Evolutionary conservation across 2,113 vertebrate genomes (phyloP), one percentile per base, ranked within the genome.

Genomic region (Thryonomys swinderianus): DNA sequence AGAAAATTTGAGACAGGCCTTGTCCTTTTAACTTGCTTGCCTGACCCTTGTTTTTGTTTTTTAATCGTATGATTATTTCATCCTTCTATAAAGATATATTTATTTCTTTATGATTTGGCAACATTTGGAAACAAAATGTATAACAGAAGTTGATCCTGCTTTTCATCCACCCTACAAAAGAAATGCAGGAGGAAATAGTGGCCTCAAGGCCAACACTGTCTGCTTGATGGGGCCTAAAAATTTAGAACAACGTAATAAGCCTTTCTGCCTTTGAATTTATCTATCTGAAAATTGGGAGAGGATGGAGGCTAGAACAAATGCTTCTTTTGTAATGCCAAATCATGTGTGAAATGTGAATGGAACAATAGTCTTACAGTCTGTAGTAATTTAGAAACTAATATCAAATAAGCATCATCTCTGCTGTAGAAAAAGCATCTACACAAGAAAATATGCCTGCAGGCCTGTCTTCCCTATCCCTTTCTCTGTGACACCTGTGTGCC

Each of bases 81-180:
- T 92, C 53, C 82, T 95, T 89, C 73, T 61, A 1, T 90, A 67
- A 86, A 87, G 66, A n/a, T 23, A 1, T 40, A 7, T 93, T 93
- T 71, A 82, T 67, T 91, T 7, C 82, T 6, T 45, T 93, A 1
- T 64, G 23, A 51, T 62, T 84, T 42, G 17, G 64, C 34, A 27
- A 40, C 51, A 59, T 78, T 89, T 78, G 37, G 67, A 93, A 85
- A 83, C 37, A 96, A 79, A 94, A 90, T 30, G 5, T 71, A 53
- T 37, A 55, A 23, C 27, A 42, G 13, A 73, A 37, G 21, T 69
- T 37, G 18, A 42, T 64, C 34, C 10, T 84, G 2, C 76, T 86
- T 95, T 96, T 55, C 27, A 67, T 85, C 62, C 17, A 12, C 12
- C 32, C 37, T 51, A 45, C 51, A 51, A 69, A 87, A 80, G 53